Base-by-base conservation (phyloP, 2,888 invertebrate genomes). In the Pristionchus fissidentatus region DNA sequence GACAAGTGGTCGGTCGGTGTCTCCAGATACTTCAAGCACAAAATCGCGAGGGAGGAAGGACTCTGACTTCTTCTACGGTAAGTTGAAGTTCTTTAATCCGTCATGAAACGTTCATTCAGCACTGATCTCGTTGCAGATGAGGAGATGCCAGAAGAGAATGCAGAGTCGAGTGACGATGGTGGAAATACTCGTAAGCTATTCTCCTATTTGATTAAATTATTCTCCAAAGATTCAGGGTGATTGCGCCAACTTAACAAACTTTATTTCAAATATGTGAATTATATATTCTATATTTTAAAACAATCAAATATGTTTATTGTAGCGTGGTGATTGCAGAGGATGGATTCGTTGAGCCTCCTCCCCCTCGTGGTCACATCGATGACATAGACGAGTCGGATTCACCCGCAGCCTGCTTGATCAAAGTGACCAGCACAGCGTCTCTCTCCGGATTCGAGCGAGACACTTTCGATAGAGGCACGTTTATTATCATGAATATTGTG, bases 291-390 rank as follows among this genome's bases (percentile, higher is more conserved):
- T 46, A 73, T 26, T 73, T 46, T 46, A 46, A 1, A 10, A 13
- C 10, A 49, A 49, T 10, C 19, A 8, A 29, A 26, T 7, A 41
- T 43, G 43, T 13, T 4, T 29, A 13, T 41, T 5, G n/a, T 52
- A 43, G 15, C 52, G 15, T n/a, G n/a, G n/a, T 43, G n/a, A 49
- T 78, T 78, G 8, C 15, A 78, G 78, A 49, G 35, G 80, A 80
- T 35, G 79, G 79, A 29, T 80, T 80, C 60, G 57, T n/a, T 29
- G 80, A 80, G 60, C 80, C 80, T 35, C 46, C 78, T 26, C 80
- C 80, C 0, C 80, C 80, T 35, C 57, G 41, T 43, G 80, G 60
- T 8, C 57, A 60, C 41, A 13, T 10, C 19, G 29, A 49, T 41
- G 29, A 57, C 26, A 41, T 41, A 26, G 43, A 35, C 46, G 19